Conservation (phyloP, 2,113 vertebrate species). For the Centropristis striata region DNA sequence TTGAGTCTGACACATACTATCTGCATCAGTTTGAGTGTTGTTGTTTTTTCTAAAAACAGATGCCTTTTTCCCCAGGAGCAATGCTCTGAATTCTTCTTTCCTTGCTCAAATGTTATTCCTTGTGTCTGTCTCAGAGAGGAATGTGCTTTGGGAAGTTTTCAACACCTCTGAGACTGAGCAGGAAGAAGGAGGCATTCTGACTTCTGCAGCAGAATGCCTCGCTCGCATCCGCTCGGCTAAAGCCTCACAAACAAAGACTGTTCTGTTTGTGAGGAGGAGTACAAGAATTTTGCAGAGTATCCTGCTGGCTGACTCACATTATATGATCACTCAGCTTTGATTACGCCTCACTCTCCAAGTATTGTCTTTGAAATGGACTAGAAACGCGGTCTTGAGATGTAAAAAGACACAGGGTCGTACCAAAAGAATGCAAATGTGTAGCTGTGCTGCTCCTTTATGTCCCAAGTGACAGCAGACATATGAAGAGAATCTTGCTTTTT, state of each 20-base stretch:
- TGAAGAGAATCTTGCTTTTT: slow-evolving; percentile 1
- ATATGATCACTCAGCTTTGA: slow-evolving; percentile 42
- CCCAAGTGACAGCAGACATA: slow-evolving; percentile 16
- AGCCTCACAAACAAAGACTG: slow-evolving; percentile 74
- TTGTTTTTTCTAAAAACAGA: slow-evolving; percentile 2
- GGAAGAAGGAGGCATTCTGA: slow-evolving; percentile 73
- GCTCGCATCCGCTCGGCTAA: slow-evolving; percentile 67
- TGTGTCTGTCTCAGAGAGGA: slow-evolving; percentile 65
- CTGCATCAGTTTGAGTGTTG: slow-evolving; percentile 18
- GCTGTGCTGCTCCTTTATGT: slow-evolving; percentile 1
- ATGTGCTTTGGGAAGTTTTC: slow-evolving; percentile 79
- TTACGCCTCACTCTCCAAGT: slow-evolving; percentile 1
- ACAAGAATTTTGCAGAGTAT: slow-evolving; percentile 45
- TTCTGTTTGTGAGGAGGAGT: slow-evolving; percentile 64
- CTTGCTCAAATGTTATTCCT: slow-evolving; percentile 68
- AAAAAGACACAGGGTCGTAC: neutral
- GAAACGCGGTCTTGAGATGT: neutral
- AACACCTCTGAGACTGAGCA: slow-evolving; percentile 81
- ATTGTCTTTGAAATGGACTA: neutral
- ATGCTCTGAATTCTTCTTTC: slow-evolving; percentile 48
- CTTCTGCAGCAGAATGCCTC: slow-evolving; percentile 64
- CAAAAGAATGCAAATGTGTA: neutral
- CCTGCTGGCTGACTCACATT: slow-evolving; percentile 45
- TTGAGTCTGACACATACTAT: neutral
- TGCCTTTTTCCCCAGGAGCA: slow-evolving; percentile 31